Evolutionary conservation across 2,797 vertebrate species (phyloP).

Genomic region (Hapalemur alaotrensis): DNA sequence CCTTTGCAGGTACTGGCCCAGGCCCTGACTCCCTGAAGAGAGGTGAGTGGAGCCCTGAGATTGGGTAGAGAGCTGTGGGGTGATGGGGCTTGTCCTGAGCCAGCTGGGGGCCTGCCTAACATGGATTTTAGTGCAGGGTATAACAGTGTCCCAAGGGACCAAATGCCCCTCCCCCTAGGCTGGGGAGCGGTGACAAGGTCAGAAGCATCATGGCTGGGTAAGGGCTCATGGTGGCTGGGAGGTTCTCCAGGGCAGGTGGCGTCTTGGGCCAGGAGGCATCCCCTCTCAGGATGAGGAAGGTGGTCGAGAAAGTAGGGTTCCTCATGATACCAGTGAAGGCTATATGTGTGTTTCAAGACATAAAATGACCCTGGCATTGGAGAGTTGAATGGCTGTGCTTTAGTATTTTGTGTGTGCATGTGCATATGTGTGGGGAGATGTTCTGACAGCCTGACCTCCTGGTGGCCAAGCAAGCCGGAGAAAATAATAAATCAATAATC

Average conservation of each 20-base stretch:
- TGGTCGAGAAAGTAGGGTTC: not conserved
- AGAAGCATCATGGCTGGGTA: not conserved
- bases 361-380: not conserved
- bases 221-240: not conserved
- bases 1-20: constrained; percentile 71
- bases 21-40: constrained; percentile 77
- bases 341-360: not conserved
- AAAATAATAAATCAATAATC: not conserved
- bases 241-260: not conserved
- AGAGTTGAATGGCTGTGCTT: not conserved
- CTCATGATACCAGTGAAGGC: not conserved
- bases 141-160: not conserved
- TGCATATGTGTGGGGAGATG: not conserved
- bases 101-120: not conserved
- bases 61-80: not conserved
- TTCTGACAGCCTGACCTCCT: not conserved
- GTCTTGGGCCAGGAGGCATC: not conserved
- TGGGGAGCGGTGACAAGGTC: not conserved
- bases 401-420: not conserved
- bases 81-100: not conserved
- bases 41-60: constrained; percentile 65
- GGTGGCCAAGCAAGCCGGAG: not conserved
- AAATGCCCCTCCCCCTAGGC: not conserved
- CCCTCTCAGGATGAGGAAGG: not conserved
- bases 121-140: not conserved